A percentile compares a stretch with the other conserved stretches of the same genome.
Evolutionary conservation across 2,797 vertebrate species (phyloP).

Genomic region (Pantherophis vulpinus): DNA sequence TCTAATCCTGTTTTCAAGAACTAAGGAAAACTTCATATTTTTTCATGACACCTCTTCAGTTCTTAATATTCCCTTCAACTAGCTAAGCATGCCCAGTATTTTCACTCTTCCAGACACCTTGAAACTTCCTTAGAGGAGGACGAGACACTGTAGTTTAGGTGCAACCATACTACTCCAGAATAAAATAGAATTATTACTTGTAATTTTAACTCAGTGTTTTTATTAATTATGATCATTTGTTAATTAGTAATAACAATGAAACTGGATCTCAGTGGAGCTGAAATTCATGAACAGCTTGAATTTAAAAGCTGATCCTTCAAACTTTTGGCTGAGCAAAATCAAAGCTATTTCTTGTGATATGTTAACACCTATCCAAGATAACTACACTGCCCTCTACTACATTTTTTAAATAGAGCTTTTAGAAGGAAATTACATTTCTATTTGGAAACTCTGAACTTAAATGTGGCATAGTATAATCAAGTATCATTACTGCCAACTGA

Average conservation of each 20-base stretch:
- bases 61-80: not conserved
- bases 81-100: not conserved
- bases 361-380: conserved; percentile 19
- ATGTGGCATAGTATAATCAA: not conserved
- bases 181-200: not conserved
- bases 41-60: not conserved
- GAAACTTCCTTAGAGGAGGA: not conserved
- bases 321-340: conserved; percentile 4
- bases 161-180: not conserved
- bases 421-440: not conserved
- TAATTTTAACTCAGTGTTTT: not conserved
- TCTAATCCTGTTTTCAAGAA: not conserved
- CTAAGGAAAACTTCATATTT: not conserved
- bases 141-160: not conserved
- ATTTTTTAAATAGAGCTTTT: conserved; percentile 28
- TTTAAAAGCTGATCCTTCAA: conserved; percentile 1
- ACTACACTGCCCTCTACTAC: conserved; percentile 62
- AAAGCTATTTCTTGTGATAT: not conserved
- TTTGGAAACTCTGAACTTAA: not conserved
- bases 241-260: not conserved
- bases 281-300: not conserved
- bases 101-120: not conserved
- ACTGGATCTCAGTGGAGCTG: not conserved
- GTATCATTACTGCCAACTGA: not conserved
- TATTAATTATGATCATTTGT: not conserved